Evolutionary conservation across 2,888 invertebrate genomes (phyloP).

Genomic region (Heliconius ismenius): DNA sequence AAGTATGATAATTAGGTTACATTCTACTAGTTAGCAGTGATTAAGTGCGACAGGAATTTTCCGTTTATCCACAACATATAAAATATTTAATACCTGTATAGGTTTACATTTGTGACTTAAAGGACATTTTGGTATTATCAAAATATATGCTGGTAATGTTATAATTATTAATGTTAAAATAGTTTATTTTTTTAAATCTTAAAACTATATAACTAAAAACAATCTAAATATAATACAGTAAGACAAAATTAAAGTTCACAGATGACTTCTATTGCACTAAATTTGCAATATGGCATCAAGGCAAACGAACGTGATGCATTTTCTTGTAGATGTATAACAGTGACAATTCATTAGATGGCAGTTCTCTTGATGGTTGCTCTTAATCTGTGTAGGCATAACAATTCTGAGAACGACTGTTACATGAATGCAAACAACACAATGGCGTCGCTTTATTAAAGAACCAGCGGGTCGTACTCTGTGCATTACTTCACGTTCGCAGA

Average conservation of each 20-base stretch:
- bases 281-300: not conserved
- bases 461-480: constrained; percentile 40
- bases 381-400: constrained; percentile 47
- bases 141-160: no score
- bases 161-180: no score
- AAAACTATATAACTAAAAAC: no score
- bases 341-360: constrained; percentile 44
- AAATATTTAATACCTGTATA: not conserved
- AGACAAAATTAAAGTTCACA: not conserved
- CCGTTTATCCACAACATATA: constrained; percentile 21
- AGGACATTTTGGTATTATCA: not conserved
- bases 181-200: no score
- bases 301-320: constrained; percentile 15
- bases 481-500: constrained; percentile 41
- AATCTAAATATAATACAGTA: not conserved
- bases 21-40: constrained; percentile 23
- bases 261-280: not conserved
- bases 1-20: constrained; percentile 31
- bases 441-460: constrained; percentile 47
- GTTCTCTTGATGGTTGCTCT: constrained; percentile 41
- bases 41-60: constrained; percentile 32
- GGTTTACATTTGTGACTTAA: not conserved
- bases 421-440: constrained; percentile 46
- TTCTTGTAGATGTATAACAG: constrained; percentile 37
- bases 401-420: constrained; percentile 48